A percentile compares a stretch with the other conserved stretches of the same genome.
phyloP scores from a whole-genome alignment of 1,140 invertebrate genomes.

The Aphelinus atriplicis region DNA sequence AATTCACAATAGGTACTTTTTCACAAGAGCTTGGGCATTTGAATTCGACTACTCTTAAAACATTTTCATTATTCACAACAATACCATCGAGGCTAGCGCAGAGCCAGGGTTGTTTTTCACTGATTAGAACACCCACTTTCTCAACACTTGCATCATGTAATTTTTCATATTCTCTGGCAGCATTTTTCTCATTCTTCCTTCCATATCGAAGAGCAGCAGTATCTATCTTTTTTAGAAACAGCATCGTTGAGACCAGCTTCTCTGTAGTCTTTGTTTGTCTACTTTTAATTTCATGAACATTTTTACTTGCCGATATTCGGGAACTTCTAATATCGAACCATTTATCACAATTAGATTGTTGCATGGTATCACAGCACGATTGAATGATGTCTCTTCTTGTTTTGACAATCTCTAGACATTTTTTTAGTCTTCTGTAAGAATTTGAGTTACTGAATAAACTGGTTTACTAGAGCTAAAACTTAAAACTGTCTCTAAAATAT shows the following conservation, averaged over 20 bases:
- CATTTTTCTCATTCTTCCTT: constrained; percentile 33
- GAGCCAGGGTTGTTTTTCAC: constrained; percentile 45
- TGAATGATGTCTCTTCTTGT: constrained; percentile 49
- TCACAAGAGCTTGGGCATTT: constrained; percentile 47
- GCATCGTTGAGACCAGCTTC: constrained; percentile 38
- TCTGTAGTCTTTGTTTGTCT: constrained; percentile 41
- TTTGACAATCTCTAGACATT: neutral
- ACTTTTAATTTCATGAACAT: constrained; percentile 47
- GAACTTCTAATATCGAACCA: constrained; percentile 43
- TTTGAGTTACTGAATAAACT: neutral
- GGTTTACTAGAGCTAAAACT: neutral
- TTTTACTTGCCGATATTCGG: constrained; percentile 45
- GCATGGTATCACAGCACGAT: constrained; percentile 48
- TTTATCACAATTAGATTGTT: constrained; percentile 42
- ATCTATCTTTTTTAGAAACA: constrained; percentile 37
- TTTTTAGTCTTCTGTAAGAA: neutral
- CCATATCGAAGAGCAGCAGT: constrained; percentile 38
- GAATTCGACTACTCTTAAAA: constrained; percentile 46
- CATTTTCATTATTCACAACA: constrained; percentile 37
- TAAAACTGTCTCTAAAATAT: neutral
- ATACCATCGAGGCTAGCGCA: constrained; percentile 49
- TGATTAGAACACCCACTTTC: constrained; percentile 41
- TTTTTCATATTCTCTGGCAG: constrained; percentile 39
- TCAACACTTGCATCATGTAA: constrained; percentile 36
- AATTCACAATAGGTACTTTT: constrained; percentile 43